Evolutionary conservation across 2,797 vertebrate species (phyloP), one percentile per base, ranked within the genome.

Genomic region (Coregonus sp.): DNA sequence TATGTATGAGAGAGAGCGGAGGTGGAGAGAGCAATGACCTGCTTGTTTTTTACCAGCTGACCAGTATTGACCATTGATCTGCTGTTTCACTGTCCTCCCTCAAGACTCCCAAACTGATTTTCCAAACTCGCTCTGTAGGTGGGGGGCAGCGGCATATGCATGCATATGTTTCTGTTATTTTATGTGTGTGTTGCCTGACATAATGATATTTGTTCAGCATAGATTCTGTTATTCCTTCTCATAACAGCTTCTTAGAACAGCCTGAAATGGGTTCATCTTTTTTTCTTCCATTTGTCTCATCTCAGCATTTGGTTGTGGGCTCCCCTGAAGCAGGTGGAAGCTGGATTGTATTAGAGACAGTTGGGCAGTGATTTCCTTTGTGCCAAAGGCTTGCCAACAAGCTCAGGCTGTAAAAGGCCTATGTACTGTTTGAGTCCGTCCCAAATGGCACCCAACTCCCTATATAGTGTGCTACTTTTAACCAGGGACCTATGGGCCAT

Each of bases 41-140:
- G 88, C 86, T 84, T 90, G 89, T 92, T 91, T 89, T 80, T 86
- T 87, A 90, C 82, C 82, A 89, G 87, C 86, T 91, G 90, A 93
- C 88, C 90, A 88, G 84, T 83, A 81, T 84, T 86, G 90, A 88
- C 93, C 93, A 94, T 0, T 47, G 40, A 47, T 94, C 93, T 94
- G 93, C 90, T 89, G 77, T 83, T 84, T 31, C 51, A 80, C 75
- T 67, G 65, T 71, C 54, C 40, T 61, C 61, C 71, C 40, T 5
- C 35, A n/a, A 35, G 59, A 40, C 67, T 31, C 4, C 33, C 70
- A 12, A 52, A 52, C 40, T 16, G 47, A 71, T 33, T 73, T 67
- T 52, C 65, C 6, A 56, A n/a, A 51, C 33, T n/a, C 61, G 61
- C 47, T 52, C 40, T 75, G 15, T 75, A 25, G 68, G 9, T 73